Evolutionary conservation across 2,888 invertebrate genomes (phyloP), one percentile per base, ranked within the genome.

Genomic region (Pachliopta kotzebuea): DNA sequence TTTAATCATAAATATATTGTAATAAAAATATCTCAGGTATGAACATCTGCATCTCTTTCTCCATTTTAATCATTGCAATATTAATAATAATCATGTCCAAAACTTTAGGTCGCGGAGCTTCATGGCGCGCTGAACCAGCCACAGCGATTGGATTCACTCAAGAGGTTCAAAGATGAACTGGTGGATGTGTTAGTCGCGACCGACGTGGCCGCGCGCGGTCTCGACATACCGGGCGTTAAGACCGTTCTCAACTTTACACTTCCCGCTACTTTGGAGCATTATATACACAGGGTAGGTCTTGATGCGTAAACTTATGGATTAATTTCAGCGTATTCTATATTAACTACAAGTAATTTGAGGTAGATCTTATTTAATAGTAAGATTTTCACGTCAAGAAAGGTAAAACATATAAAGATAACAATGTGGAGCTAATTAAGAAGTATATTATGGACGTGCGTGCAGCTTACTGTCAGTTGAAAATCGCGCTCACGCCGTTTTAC

Each of bases 101-200:
- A 11, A 24, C 26, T 26, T 1, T 62, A 87, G 88, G 95, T 95
- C 9, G 96, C 95, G 0, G 99, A 99, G 83, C 93, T 99, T 59
- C 99, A 99, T 82, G 98, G 99, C 0, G 98, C 98, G 76, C 91
- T 99, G 29, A 96, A 97, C n/a, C 99, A 99, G 85, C 96, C 97
- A 0, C 98, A 98, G 84, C 95, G 99, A 67, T 86, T 99, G 71
- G 98, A 98, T 74, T 96, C 98, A 0, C 92, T 99, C 45, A 94
- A 95, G 71, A 94, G 95, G 72, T 99, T 99, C 85, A 97, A 96
- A 79, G 96, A 97, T 11, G 96, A 96, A 75, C 94, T 94, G 77
- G 95, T 95, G 4, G 97, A 97, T 79, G 94, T 97, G n/a, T 88
- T 98, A n/a, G 94, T 98, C 58, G 98, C 98, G 0, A 98, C 98